Base-by-base conservation (phyloP, 2,113 vertebrate species). In the Riparia riparia region DNA sequence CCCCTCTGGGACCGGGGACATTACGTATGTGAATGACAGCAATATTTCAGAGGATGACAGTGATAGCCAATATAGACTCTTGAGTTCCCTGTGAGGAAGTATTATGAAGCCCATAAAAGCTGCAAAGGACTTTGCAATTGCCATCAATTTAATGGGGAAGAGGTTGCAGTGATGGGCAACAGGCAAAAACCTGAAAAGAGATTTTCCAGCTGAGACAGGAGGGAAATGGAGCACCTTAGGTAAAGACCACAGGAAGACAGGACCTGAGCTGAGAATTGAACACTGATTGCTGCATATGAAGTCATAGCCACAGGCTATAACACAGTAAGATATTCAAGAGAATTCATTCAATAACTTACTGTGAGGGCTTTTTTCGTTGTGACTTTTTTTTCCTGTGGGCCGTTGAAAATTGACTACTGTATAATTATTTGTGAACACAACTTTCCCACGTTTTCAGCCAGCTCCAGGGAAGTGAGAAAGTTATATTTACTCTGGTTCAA, bases 91-190 rank as follows among this genome's bases (percentile, higher is more conserved):
- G 86, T 6, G 39, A 96, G 70, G 56, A 84, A 70, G 77, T 47
- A 85, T 96, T 96, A 96, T 89, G 57, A 92, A 96, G 83, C 61
- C 61, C 73, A 91, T 97, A 95, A 96, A 96, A 93, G 65, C 94
- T 93, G 81, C 65, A 84, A 91, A 95, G 86, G 77, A 94, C 94
- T 89, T 89, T 21, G 65, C 81, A 96, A 95, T 95, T 94, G 89
- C 81, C 89, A 91, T 93, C 96, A 95, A 45, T 95, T 97, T 89
- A 93, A 84, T 68, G 49, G 53, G 58, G 82, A 90, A 68, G 76
- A 86, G 42, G 70, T 76, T 68, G 61, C 3, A 12, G 57, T 64
- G 65, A 92, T 82, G 82, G 76, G 88, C 79, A 92, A 92, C 76
- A 71, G 82, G 65, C 54, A 89, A 60, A 89, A 91, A 77, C 39